phyloP scores from a whole-genome alignment of 2,113 vertebrate genomes.

The Thalassoma bifasciatum region DNA sequence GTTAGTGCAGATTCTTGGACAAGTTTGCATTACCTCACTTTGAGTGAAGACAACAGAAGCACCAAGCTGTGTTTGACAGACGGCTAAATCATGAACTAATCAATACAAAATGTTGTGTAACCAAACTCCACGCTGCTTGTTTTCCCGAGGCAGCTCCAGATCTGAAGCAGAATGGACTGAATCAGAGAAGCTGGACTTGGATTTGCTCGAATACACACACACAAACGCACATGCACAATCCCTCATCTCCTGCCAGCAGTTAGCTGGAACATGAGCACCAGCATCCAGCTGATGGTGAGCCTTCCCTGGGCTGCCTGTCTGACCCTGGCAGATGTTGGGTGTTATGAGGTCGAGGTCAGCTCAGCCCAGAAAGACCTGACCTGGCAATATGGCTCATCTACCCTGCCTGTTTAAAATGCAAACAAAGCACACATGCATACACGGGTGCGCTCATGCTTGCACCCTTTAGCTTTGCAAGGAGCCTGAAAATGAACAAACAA shows the following conservation, averaged over 20 bases:
- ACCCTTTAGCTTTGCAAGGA: neutral
- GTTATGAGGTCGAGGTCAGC: constrained; percentile 55
- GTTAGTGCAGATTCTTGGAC: neutral
- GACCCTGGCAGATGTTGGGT: constrained; percentile 63
- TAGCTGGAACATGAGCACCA: constrained; percentile 49
- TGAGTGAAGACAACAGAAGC: constrained; percentile 17
- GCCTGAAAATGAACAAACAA: neutral
- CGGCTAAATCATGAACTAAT: constrained; percentile 30
- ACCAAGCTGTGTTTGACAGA: constrained; percentile 26
- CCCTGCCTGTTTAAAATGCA: constrained; percentile 52
- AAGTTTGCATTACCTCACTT: neutral
- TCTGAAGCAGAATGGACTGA: constrained; percentile 34
- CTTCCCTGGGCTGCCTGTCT: constrained; percentile 31
- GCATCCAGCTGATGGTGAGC: constrained; percentile 56
- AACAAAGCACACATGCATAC: constrained; percentile 3
- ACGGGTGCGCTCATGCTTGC: neutral
- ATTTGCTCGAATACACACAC: constrained; percentile 33
- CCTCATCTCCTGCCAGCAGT: constrained; percentile 49
- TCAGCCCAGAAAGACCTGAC: constrained; percentile 43
- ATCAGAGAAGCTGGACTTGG: constrained; percentile 40
- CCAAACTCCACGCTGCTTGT: constrained; percentile 41
- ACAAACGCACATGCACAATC: constrained; percentile 4
- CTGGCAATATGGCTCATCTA: constrained; percentile 47
- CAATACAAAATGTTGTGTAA: constrained; percentile 46
- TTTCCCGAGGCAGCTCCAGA: constrained; percentile 45